Evolutionary conservation across 1,140 invertebrate genomes (phyloP).

Genomic region (Dermatophagoides farinae): DNA sequence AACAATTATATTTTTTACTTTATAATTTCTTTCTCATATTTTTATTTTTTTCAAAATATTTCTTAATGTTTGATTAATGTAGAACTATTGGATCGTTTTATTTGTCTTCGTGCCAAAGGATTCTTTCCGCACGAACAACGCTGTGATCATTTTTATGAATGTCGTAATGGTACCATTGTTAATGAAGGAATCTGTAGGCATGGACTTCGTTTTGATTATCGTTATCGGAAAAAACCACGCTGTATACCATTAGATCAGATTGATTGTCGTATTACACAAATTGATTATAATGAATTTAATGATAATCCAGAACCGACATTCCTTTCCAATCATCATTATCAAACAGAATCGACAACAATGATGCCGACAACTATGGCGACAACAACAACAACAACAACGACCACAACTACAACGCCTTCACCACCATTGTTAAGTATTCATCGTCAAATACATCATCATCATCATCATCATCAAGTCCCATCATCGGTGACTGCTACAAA

Average conservation of each 20-base stretch:
- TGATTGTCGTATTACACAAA: background rate
- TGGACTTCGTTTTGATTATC: conserved; percentile 54
- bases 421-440: background rate
- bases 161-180: conserved; percentile 39
- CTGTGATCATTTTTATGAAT: conserved; percentile 61
- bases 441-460: background rate
- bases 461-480: background rate
- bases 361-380: background rate
- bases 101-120: conserved; percentile 32
- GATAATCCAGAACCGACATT: background rate
- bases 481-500: background rate
- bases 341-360: background rate
- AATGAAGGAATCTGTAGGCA: conserved; percentile 55
- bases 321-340: background rate
- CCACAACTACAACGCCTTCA: conserved; percentile 4
- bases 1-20: too few relatives aligned
- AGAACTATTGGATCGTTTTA: background rate
- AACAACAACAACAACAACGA: conserved; percentile 3
- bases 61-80: background rate
- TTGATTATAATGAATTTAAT: background rate
- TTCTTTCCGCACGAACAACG: conserved; percentile 51
- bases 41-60: background rate
- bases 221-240: conserved; percentile 41
- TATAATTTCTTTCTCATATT: too few relatives aligned
- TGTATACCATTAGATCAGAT: conserved; percentile 20